A percentile compares a stretch with the other conserved stretches of the same genome.
Evolutionary conservation across 2,797 vertebrate genomes (phyloP).

Genomic region (Rhyacichthys aspro): DNA sequence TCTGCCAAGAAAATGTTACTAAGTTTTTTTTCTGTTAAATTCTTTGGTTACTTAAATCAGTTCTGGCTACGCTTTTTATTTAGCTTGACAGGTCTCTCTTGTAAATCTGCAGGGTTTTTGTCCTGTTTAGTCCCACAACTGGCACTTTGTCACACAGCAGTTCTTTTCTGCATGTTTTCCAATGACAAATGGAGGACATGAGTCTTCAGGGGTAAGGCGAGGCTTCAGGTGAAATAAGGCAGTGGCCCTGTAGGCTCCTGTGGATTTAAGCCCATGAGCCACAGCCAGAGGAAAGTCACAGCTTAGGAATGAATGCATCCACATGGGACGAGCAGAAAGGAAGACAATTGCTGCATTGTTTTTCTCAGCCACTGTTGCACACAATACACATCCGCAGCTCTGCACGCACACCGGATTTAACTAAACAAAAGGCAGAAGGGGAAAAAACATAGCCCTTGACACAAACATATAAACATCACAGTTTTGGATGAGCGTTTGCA

Average conservation of each 20-base stretch:
- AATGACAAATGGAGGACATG: constrained; percentile 79
- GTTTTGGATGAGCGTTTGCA: too few relatives aligned
- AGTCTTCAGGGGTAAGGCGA: constrained; percentile 70
- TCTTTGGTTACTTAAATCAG: too few relatives aligned
- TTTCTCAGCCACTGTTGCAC: constrained; percentile 68
- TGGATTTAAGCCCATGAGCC: constrained; percentile 70
- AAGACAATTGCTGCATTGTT: constrained; percentile 63
- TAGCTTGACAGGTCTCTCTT: constrained; percentile 23
- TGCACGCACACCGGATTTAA: constrained; percentile 63
- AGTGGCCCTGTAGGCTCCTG: constrained; percentile 61
- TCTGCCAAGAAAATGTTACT: too few relatives aligned
- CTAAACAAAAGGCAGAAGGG: constrained; percentile 36
- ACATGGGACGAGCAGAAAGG: constrained; percentile 59
- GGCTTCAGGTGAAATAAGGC: constrained; percentile 71
- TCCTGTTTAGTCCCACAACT: constrained; percentile 33
- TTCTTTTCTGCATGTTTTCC: constrained; percentile 72
- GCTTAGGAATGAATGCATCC: constrained; percentile 69
- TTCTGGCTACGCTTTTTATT: too few relatives aligned
- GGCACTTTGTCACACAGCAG: constrained; percentile 41
- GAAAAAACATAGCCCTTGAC: not conserved
- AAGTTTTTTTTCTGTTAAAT: too few relatives aligned
- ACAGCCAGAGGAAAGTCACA: constrained; percentile 59
- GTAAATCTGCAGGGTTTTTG: constrained; percentile 72
- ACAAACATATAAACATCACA: not conserved
- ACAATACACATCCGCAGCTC: constrained; percentile 56